A percentile compares a stretch with the other conserved stretches of the same genome.
Evolutionary conservation across 2,797 vertebrate species (phyloP).

Genomic region (Anguilla obscura): DNA sequence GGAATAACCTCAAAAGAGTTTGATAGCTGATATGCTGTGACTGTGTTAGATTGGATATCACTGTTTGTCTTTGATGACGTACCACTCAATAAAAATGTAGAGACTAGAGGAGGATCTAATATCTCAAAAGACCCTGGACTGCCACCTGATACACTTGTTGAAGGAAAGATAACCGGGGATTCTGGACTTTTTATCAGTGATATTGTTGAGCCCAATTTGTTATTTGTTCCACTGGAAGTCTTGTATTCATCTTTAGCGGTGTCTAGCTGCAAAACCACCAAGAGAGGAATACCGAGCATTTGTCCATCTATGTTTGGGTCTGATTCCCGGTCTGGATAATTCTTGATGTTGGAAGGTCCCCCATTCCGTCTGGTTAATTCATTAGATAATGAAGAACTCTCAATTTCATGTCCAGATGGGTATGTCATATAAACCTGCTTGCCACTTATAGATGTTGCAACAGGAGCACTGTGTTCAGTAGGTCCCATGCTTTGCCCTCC

Average conservation of each 20-base stretch:
- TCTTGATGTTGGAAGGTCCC: conserved; percentile 4
- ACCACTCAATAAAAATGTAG: background rate
- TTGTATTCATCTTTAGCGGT: background rate
- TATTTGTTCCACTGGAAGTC: background rate
- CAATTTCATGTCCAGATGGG: background rate
- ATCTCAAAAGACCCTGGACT: background rate
- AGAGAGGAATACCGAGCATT: background rate
- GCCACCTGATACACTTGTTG: background rate
- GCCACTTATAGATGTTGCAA: background rate
- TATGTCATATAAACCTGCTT: background rate
- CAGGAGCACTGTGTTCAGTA: background rate
- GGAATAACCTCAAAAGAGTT: background rate
- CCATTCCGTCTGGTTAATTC: conserved; percentile 13
- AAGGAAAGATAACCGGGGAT: background rate
- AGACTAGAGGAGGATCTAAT: background rate
- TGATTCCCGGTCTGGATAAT: conserved; percentile 3
- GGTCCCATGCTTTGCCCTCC: background rate
- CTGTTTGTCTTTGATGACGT: background rate
- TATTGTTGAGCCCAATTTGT: background rate
- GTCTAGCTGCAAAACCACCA: background rate
- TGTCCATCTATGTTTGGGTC: background rate
- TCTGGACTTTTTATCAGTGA: background rate
- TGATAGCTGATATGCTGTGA: conserved; percentile 8
- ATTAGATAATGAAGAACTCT: conserved; percentile 3
- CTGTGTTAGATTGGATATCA: background rate